These are phyloP conservation scores for Athene noctua DNA, from an alignment of 2,113 vertebrate species.

Conservation along the genomic window DNA sequence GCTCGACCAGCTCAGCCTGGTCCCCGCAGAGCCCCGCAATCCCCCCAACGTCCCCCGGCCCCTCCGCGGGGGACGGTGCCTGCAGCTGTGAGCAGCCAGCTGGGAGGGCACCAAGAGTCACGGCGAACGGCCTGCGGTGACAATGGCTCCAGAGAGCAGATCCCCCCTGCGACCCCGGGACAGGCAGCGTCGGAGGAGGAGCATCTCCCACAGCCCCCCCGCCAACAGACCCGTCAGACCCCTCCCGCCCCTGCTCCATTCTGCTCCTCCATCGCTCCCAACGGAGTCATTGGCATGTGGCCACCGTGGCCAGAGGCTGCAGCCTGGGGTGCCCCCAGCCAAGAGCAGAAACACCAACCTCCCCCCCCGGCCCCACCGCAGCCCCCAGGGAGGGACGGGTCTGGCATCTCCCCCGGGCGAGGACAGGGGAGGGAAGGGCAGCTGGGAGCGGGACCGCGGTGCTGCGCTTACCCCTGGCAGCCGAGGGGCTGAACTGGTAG, in stretches of 20 bases:
- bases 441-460: background rate
- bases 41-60: fast-evolving
- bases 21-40: background rate
- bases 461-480: background rate
- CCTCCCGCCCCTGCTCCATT: background rate
- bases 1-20: fast-evolving
- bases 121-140: background rate
- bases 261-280: background rate
- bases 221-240: fast-evolving
- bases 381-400: background rate
- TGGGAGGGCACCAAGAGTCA: background rate
- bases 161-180: background rate
- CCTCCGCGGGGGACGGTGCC: fast-evolving
- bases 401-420: background rate
- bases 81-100: background rate
- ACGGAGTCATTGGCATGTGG: fast-evolving
- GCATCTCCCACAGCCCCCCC: background rate
- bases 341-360: background rate
- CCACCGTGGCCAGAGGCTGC: background rate
- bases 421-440: background rate
- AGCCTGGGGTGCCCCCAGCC: background rate
- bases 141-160: background rate
- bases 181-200: background rate
- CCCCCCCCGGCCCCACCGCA: background rate
- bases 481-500: background rate